A percentile compares a stretch with the other conserved stretches of the same genome.
These are phyloP conservation scores for Salticus scenicus DNA, from an alignment of 2,888 invertebrate genomes.

Conservation along the genomic window DNA sequence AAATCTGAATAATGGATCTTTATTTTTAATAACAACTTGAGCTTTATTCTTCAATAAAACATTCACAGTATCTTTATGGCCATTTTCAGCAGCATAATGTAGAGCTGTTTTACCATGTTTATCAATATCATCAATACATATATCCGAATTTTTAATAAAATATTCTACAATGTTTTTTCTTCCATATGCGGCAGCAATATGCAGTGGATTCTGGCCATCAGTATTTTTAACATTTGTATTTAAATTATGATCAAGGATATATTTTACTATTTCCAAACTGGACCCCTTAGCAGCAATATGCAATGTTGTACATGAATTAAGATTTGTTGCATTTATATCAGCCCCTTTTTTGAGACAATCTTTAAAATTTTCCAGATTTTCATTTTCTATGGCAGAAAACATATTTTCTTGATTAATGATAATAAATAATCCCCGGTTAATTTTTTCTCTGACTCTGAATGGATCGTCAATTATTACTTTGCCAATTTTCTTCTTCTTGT, in stretches of 20 bases:
- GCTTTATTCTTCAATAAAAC: slow-evolving; percentile 12
- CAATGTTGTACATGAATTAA: slow-evolving; percentile 22
- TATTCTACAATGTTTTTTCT: slow-evolving; percentile 11
- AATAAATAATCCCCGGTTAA: neutral
- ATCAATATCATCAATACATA: neutral
- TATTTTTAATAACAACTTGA: neutral
- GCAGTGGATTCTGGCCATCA: slow-evolving; percentile 20
- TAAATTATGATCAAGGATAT: neutral
- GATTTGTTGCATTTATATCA: slow-evolving; percentile 8
- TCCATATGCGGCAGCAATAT: slow-evolving; percentile 37
- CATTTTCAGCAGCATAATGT: neutral
- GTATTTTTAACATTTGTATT: slow-evolving; percentile 16
- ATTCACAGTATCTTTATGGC: neutral
- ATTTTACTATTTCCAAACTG: slow-evolving; percentile 14
- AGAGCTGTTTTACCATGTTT: neutral
- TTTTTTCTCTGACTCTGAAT: neutral
- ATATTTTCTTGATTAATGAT: slow-evolving; percentile 12
- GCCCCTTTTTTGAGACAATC: too few relatives aligned
- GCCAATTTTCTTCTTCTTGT: slow-evolving; percentile 5
- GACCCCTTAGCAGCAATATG: slow-evolving; percentile 31
- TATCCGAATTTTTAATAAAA: neutral
- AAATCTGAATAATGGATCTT: neutral
- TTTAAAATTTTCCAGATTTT: neutral
- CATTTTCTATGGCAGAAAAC: slow-evolving; percentile 7
- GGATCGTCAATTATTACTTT: slow-evolving; percentile 16